A percentile compares a stretch with the other conserved stretches of the same genome.
Evolutionary conservation across 2,888 invertebrate genomes (phyloP).

Genomic region (Saturnia pavonia): DNA sequence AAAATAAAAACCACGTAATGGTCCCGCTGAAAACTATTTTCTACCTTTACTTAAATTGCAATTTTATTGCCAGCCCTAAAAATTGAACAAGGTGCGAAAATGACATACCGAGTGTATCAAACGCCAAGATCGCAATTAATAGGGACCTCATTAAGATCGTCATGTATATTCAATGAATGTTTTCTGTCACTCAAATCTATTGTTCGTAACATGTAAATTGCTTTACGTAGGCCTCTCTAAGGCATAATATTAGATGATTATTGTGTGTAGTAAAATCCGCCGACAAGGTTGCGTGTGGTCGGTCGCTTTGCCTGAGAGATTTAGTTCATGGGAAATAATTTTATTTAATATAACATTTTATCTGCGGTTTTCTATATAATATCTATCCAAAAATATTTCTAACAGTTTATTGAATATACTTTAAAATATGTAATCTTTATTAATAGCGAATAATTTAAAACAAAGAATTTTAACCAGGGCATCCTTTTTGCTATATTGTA

Average conservation of each 20-base stretch:
- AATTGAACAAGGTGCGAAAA: slow-evolving; percentile 65
- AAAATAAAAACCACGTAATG: no score
- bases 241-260: slow-evolving; percentile 54
- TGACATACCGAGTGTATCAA: slow-evolving; percentile 58
- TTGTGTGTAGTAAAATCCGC: slow-evolving; percentile 48
- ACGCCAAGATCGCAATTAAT: slow-evolving; percentile 62
- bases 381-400: background rate
- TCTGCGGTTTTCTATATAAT: slow-evolving; percentile 19
- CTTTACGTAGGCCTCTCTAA: slow-evolving; percentile 61
- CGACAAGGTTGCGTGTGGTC: slow-evolving; percentile 61
- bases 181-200: slow-evolving; percentile 64
- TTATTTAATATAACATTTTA: slow-evolving; percentile 25
- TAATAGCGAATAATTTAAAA: background rate
- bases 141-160: slow-evolving; percentile 58
- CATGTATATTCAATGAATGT: slow-evolving; percentile 72
- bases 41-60: background rate
- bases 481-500: no score
- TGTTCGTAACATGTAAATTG: slow-evolving; percentile 70
- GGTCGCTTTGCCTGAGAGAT: slow-evolving; percentile 50
- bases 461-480: no score
- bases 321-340: slow-evolving; percentile 64
- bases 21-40: background rate
- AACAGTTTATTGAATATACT: background rate
- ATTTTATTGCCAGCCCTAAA: slow-evolving; percentile 49
- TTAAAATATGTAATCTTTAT: background rate